phyloP scores from a whole-genome alignment of 2,113 vertebrate genomes.

The Anarhynchus alexandrinus region DNA sequence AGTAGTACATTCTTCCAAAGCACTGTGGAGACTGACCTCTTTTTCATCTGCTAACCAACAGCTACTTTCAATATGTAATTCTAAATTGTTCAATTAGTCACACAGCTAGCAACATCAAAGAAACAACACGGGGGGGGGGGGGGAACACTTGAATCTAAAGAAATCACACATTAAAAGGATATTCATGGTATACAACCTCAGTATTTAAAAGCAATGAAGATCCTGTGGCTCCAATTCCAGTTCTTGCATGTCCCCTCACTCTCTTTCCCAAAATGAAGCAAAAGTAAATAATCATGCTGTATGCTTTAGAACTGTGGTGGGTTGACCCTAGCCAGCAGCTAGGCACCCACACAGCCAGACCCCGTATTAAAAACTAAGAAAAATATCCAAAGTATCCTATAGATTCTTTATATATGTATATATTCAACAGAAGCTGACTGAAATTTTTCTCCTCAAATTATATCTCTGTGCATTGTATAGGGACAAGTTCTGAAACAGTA shows the following conservation, averaged over 20 bases:
- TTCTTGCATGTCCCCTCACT: not conserved
- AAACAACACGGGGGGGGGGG: not conserved
- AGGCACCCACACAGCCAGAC: not conserved
- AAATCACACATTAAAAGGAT: not conserved
- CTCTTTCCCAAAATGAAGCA: not conserved
- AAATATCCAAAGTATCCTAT: not conserved
- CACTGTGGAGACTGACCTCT: not conserved
- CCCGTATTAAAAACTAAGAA: not conserved
- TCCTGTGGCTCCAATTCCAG: not conserved
- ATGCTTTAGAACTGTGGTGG: not conserved
- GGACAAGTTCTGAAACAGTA: not conserved
- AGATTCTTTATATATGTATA: not conserved
- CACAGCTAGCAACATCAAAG: not conserved
- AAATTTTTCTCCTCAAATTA: not conserved
- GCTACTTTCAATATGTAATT: not conserved
- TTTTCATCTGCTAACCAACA: conserved; percentile 15
- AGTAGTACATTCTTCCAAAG: not conserved
- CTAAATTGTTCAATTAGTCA: not conserved
- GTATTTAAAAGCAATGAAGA: not conserved
- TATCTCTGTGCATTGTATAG: not conserved
- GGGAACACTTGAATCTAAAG: not conserved
- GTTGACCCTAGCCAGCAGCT: not conserved
- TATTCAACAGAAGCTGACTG: not conserved
- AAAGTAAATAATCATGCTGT: not conserved
- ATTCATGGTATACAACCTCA: not conserved